Evolutionary conservation across 2,797 vertebrate genomes (phyloP).

Genomic region (Phataginus tetradactyla): DNA sequence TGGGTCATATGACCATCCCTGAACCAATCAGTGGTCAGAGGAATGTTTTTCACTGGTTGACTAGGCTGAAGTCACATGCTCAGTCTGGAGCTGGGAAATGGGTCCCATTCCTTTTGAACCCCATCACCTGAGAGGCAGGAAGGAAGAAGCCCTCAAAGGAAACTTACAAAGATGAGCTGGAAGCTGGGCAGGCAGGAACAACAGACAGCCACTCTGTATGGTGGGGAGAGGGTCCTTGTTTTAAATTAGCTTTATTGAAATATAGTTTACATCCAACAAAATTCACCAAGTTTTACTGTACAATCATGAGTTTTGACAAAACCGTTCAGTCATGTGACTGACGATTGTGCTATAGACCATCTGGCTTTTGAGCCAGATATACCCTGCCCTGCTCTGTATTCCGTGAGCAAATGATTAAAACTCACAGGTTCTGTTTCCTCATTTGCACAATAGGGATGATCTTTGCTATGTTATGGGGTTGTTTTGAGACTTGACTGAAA

Average conservation of each 20-base stretch:
- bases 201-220: background rate
- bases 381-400: background rate
- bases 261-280: background rate
- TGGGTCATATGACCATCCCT: background rate
- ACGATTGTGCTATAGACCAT: background rate
- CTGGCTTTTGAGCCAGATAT: background rate
- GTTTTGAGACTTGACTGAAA: background rate
- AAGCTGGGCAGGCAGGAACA: background rate
- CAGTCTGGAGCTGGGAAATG: background rate
- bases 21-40: background rate
- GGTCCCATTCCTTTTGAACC: background rate
- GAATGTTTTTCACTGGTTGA: background rate
- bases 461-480: background rate
- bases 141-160: background rate
- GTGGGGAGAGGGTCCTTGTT: background rate
- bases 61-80: background rate
- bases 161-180: background rate
- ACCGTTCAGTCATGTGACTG: background rate
- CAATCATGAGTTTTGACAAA: background rate
- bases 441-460: background rate
- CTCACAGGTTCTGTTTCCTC: background rate
- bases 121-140: background rate
- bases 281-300: background rate
- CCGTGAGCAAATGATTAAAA: background rate
- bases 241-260: background rate